Percentiles rank a stretch among this genome's conserved stretches.
These are phyloP conservation scores for Microtus ochrogaster DNA, from an alignment of 2,113 vertebrate genomes.

Conservation along the genomic window DNA sequence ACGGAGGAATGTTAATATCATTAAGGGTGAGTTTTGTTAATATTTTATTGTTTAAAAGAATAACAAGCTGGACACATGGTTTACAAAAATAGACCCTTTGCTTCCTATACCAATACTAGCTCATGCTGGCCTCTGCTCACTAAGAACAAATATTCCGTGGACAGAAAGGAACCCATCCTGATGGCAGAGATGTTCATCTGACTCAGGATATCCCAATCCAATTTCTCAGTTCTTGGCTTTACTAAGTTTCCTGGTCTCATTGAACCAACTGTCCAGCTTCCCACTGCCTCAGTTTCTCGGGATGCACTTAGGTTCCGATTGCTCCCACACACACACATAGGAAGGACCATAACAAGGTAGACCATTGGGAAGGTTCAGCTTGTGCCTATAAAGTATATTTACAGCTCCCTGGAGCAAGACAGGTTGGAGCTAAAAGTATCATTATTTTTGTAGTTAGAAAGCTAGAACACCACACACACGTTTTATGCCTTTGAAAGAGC, in stretches of 20 bases:
- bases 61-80: not conserved
- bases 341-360: not conserved
- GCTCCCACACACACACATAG: not conserved
- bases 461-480: constrained; percentile 35
- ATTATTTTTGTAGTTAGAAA: constrained; percentile 70
- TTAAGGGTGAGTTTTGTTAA: not conserved
- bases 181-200: not conserved
- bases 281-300: constrained; percentile 19
- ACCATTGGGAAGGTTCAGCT: not conserved
- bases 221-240: not conserved
- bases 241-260: not conserved
- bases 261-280: not conserved
- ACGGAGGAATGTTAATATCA: not conserved
- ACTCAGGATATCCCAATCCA: not conserved
- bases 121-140: not conserved
- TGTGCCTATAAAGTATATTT: constrained; percentile 47
- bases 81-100: not conserved
- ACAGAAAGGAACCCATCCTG: not conserved
- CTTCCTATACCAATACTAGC: not conserved
- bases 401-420: constrained; percentile 53
- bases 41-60: not conserved
- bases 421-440: constrained; percentile 61
- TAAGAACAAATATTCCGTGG: not conserved
- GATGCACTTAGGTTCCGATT: not conserved
- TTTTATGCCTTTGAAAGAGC: constrained; percentile 71